Percentiles rank a stretch among this genome's conserved stretches.
Conservation (phyloP, 2,797 vertebrate species). For the Sebastes itinus region DNA sequence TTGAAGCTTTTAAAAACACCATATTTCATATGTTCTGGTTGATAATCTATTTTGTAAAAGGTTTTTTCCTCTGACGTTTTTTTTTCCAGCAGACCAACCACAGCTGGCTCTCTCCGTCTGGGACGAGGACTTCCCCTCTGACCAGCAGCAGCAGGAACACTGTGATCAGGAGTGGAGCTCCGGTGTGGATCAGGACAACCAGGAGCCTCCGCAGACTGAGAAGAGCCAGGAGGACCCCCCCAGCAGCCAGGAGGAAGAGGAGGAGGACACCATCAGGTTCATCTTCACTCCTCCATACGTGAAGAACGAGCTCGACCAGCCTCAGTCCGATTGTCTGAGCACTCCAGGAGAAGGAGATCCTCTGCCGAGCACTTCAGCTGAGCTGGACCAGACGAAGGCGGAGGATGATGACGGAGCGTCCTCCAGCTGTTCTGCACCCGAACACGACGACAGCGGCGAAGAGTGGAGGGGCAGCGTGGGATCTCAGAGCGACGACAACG, state of each 20-base stretch:
- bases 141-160: conserved; percentile 31
- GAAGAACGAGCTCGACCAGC: conserved; percentile 4
- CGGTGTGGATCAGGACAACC: conserved; percentile 21
- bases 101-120: conserved; percentile 53
- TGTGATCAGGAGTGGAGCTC: conserved; percentile 33
- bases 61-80: neutral
- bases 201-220: conserved; percentile 10
- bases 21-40: neutral
- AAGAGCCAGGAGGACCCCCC: neutral
- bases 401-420: neutral
- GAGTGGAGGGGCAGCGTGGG: conserved; percentile 28
- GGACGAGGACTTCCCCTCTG: conserved; percentile 32
- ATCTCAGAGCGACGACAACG: conserved; percentile 1
- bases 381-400: neutral
- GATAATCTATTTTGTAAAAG: neutral
- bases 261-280: conserved; percentile 27
- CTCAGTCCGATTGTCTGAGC: neutral
- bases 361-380: conserved; percentile 28
- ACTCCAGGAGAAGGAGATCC: neutral
- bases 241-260: neutral
- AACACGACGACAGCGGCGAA: conserved; percentile 22
- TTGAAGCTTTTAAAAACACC: neutral
- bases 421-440: neutral
- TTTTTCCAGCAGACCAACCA: conserved; percentile 19
- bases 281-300: conserved; percentile 17